Evolutionary conservation across 2,797 vertebrate species (phyloP).

Genomic region (Macropus fuliginosus): DNA sequence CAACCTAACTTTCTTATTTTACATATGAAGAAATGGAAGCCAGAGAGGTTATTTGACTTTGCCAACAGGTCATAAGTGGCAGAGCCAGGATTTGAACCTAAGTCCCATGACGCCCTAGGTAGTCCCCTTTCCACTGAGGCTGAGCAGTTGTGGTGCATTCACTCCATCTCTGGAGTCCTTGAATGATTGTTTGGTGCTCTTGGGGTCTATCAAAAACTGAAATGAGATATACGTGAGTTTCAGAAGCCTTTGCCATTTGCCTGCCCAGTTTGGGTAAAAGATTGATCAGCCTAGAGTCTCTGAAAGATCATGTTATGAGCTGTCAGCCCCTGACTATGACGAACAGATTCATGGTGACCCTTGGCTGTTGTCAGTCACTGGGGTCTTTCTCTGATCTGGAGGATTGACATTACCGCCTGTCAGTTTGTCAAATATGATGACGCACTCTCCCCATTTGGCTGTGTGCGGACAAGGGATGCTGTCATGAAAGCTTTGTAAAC

Average conservation of each 20-base stretch:
- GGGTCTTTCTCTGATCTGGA: constrained; percentile 71
- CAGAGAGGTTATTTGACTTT: not conserved
- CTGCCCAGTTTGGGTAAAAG: constrained; percentile 68
- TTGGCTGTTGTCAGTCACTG: constrained; percentile 78
- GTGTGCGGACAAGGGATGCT: constrained; percentile 67
- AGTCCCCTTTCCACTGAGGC: not conserved
- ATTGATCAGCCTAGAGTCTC: constrained; percentile 66
- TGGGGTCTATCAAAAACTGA: constrained; percentile 26
- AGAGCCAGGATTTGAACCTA: not conserved
- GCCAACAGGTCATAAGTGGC: not conserved
- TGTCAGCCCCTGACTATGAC: constrained; percentile 74
- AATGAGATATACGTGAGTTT: not conserved
- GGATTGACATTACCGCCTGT: constrained; percentile 76
- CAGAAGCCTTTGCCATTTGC: constrained; percentile 33
- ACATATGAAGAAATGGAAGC: not conserved
- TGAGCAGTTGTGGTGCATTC: not conserved
- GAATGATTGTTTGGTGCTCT: constrained; percentile 21
- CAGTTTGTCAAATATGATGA: constrained; percentile 80
- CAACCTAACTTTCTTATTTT: not conserved
- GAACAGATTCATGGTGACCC: constrained; percentile 77
- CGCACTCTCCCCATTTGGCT: constrained; percentile 68
- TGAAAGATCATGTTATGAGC: constrained; percentile 66
- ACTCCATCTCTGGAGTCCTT: not conserved
- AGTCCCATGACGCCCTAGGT: not conserved
- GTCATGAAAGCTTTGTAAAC: constrained; percentile 64